Base-by-base conservation (phyloP, 2,797 vertebrate genomes). In the Sorex maritimensis region DNA sequence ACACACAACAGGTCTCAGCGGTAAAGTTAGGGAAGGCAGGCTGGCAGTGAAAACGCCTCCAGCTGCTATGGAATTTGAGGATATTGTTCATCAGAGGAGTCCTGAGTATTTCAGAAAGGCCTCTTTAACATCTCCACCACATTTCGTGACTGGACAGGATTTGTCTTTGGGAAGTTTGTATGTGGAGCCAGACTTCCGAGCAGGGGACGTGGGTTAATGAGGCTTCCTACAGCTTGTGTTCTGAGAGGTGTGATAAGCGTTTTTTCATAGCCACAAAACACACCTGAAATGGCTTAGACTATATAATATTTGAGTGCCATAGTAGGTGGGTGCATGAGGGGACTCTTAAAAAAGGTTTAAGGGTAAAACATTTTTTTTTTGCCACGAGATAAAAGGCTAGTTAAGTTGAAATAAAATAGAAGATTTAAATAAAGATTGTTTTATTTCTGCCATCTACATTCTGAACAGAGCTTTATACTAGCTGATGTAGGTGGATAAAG, bases 401-500 rank as follows among this genome's bases (percentile, higher is more conserved):
- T 30, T n/a, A 49, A 81, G 80, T 6, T 65, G 71, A 65, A 89
- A 79, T 55, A 30, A 85, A 90, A n/a, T 1, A 67, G 58, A 86
- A 49, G 12, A 58, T 17, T 83, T 69, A 65, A n/a, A 9, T 86
- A 79, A 81, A 65, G 58, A 67, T 68, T 21, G 5, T 52, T 86
- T 82, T 55, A 63, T 69, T 86, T 65, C 61, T 92, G 14, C 13
- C 38, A 80, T 52, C 15, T 86, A 38, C 83, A 38, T 73, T 75
- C 73, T 61, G 34, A 82, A 61, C 38, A 83, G 26, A 95, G n/a
- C 1, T 90, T 89, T 83, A 73, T 55, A 69, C 34, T 65, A 80
- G 28, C 11, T 85, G 4, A 15, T 17, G 19, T 34, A 21, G 34
- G 38, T 71, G 23, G 52, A 49, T 73, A 90, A 93, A 78, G 17